Evolutionary conservation across 37 sponge, comb jelly and placozoan species (phyloP), one percentile per base, ranked within the genome.

Genomic region (Tethya wilhelma): DNA sequence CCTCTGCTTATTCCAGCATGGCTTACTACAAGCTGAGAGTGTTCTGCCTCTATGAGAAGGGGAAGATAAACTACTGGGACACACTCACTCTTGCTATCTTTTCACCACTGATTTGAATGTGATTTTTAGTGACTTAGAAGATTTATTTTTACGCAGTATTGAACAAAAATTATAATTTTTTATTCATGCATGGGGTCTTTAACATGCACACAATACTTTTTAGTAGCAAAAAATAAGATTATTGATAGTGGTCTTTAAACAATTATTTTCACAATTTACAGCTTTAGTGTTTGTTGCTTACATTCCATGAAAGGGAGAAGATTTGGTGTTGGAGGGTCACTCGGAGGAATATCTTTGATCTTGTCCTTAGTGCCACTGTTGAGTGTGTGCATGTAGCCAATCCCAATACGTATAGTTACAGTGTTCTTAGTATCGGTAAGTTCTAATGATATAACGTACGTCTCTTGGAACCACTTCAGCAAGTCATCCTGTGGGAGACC

Each of bases 41-140:
- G 36, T 73, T 56, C 38, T 73, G 74, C 53, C 74, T 73, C 19
- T 73, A 73, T 73, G 74, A 73, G 74, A 55, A 31, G 36, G 74
- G 74, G n/a, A 30, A 73, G 29, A 45, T 23, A 12, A 22, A 33
- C 55, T 56, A 55, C 38, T 55, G 38, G 38, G 58, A 56, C 2
- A 73, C 74, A 14, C 59, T 73, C 6, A 73, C 74, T 34, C 74
- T 73, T 31, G 74, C 57, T 12, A 23, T 56, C 4, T 31, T 73
- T 44, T 73, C 74, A 26, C 37, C 74, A 23, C 74, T 73, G 2
- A 29, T 73, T 3, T 73, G 58, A 67, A 37, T 11, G 40, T 67
- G 67, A 11, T 11, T 8, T n/a, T 6, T 26, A n/a, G 6, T n/a
- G 28, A 26, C 6, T 60, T n/a, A 60, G n/a, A n/a, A n/a, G 53